These are phyloP conservation scores for Argyra leucocephala DNA, from an alignment of 2,888 invertebrate genomes.

Conservation along the genomic window DNA sequence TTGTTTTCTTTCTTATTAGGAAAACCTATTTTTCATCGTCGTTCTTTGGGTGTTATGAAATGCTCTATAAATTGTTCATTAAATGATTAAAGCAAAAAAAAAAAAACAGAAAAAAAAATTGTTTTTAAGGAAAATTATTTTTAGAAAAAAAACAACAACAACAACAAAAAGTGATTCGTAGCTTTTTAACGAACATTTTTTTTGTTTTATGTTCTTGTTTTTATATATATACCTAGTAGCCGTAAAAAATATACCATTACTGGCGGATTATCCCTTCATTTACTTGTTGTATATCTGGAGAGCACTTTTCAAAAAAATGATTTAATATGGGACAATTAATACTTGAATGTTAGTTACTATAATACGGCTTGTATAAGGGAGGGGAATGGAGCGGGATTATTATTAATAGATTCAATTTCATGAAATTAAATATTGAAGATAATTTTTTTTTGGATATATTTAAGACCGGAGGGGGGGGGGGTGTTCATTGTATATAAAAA, in stretches of 20 bases:
- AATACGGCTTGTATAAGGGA: too few relatives aligned
- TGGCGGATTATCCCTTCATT: too few relatives aligned
- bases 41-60: background rate
- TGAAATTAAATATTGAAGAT: too few relatives aligned
- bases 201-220: background rate
- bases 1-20: background rate
- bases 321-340: too few relatives aligned
- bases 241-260: background rate
- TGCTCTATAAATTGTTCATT: conserved; percentile 6
- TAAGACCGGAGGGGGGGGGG: too few relatives aligned
- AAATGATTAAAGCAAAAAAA: background rate
- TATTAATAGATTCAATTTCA: too few relatives aligned
- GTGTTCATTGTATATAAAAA: too few relatives aligned
- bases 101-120: background rate
- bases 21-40: background rate
- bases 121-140: background rate
- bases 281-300: too few relatives aligned
- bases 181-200: background rate
- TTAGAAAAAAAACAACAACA: background rate
- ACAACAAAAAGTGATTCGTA: background rate
- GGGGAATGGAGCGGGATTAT: too few relatives aligned
- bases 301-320: too few relatives aligned
- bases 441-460: too few relatives aligned
- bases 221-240: background rate
- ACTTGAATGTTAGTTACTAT: too few relatives aligned